These are phyloP conservation scores for Phalera bucephala DNA, from an alignment of 2,888 invertebrate genomes.

Conservation along the genomic window DNA sequence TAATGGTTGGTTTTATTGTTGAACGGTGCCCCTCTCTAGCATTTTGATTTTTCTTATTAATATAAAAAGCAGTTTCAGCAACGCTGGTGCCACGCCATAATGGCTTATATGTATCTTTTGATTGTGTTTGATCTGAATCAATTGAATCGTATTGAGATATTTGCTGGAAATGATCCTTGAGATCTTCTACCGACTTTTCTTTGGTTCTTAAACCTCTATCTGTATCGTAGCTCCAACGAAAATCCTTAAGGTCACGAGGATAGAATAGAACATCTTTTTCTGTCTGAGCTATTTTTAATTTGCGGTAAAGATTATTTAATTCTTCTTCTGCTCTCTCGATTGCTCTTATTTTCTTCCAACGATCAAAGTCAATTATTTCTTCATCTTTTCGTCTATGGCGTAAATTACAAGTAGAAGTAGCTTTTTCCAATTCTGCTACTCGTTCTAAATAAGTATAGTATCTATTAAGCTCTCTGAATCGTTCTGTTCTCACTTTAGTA, in stretches of 20 bases:
- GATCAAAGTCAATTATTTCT: constrained; percentile 93
- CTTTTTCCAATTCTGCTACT: constrained; percentile 91
- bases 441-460: constrained; percentile 94
- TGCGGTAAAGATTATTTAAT: constrained; percentile 88
- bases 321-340: constrained; percentile 93
- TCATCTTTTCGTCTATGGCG: constrained; percentile 89
- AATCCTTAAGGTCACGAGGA: constrained; percentile 87
- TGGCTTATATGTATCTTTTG: constrained; percentile 89
- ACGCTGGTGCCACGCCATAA: constrained; percentile 93
- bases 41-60: constrained; percentile 84
- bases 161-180: constrained; percentile 89
- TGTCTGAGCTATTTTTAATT: constrained; percentile 89
- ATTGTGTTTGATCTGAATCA: constrained; percentile 66
- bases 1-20: constrained; percentile 47
- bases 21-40: constrained; percentile 53
- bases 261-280: constrained; percentile 93
- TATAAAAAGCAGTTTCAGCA: constrained; percentile 88
- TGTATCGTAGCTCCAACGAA: constrained; percentile 89
- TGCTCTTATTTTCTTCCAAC: constrained; percentile 91
- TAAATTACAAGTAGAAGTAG: constrained; percentile 87
- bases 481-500: constrained; percentile 87
- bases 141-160: constrained; percentile 79
- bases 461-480: constrained; percentile 92
- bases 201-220: constrained; percentile 91
- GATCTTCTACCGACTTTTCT: constrained; percentile 94